Percentiles rank a stretch among this genome's conserved stretches.
Conservation (phyloP, 2,888 invertebrate species). For the Punctoribates punctum region DNA sequence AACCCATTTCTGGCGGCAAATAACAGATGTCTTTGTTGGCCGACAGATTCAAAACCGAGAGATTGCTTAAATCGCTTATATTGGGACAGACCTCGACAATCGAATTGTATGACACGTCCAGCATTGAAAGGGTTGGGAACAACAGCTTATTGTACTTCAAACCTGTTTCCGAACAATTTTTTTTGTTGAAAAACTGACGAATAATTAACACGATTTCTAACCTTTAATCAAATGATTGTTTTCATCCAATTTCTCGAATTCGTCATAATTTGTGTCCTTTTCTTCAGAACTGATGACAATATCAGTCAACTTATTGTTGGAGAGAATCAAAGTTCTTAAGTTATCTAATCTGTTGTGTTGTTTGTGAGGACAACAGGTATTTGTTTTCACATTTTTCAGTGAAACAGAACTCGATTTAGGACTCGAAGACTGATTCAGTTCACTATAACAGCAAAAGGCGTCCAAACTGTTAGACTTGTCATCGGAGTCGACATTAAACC, state of each 20-base stretch:
- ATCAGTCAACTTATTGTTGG: slow-evolving; percentile 71
- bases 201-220: too few species aligned
- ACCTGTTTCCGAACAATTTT: too few species aligned
- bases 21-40: slow-evolving; percentile 78
- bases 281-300: slow-evolving; percentile 46
- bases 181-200: too few species aligned
- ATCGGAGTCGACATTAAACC: slow-evolving; percentile 58
- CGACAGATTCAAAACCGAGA: slow-evolving; percentile 91
- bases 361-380: slow-evolving; percentile 66
- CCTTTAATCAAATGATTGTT: slow-evolving; percentile 25
- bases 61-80: slow-evolving; percentile 75
- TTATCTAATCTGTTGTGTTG: slow-evolving; percentile 76
- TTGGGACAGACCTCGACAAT: slow-evolving; percentile 73
- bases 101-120: slow-evolving; percentile 87
- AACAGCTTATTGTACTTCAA: slow-evolving; percentile 58
- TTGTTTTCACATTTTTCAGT: not conserved
- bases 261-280: slow-evolving; percentile 65
- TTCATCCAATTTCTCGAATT: slow-evolving; percentile 42
- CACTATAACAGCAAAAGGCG: slow-evolving; percentile 13
- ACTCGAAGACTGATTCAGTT: not conserved
- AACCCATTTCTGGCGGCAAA: slow-evolving; percentile 90
- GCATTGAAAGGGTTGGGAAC: slow-evolving; percentile 88
- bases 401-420: not conserved
- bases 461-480: not conserved
- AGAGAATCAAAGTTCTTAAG: slow-evolving; percentile 73